Conservation (phyloP, 1,140 invertebrate species). For the Drosophila azteca region DNA sequence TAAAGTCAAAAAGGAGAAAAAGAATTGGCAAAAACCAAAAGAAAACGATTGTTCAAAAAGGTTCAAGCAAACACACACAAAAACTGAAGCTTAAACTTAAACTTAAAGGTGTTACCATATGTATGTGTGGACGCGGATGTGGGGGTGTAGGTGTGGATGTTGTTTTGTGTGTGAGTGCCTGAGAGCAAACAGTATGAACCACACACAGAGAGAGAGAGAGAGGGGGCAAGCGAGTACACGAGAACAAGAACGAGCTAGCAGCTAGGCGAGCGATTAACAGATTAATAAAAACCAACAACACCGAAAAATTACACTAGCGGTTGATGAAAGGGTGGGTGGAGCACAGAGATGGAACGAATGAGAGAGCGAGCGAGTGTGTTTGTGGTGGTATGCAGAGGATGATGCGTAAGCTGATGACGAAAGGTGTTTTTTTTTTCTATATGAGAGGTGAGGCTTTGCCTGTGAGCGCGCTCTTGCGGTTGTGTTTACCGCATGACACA, state of each 20-base stretch:
- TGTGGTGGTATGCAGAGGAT: constrained; percentile 16
- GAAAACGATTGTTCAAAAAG: constrained; percentile 5
- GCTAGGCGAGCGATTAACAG: constrained; percentile 59
- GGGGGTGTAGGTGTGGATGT: neutral
- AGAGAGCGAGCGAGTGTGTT: constrained; percentile 19
- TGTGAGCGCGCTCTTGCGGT: too few relatives aligned
- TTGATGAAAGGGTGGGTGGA: constrained; percentile 42
- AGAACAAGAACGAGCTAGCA: constrained; percentile 20
- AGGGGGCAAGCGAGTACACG: neutral
- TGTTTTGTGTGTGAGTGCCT: constrained; percentile 12
- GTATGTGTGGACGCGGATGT: constrained; percentile 16
- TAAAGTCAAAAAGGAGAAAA: constrained; percentile 43
- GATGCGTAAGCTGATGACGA: constrained; percentile 10
- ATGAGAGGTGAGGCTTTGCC: too few relatives aligned
- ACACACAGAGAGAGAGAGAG: constrained; percentile 1
- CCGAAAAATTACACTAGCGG: constrained; percentile 58
- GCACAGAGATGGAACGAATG: constrained; percentile 8
- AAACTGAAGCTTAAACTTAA: constrained; percentile 46
- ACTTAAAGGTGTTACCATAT: constrained; percentile 45
- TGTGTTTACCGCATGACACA: too few relatives aligned
- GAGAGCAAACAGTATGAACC: constrained; percentile 25
- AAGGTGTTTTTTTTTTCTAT: too few relatives aligned
- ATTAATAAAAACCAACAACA: constrained; percentile 69
- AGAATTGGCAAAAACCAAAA: constrained; percentile 45
- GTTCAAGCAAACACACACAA: constrained; percentile 45